phyloP scores from a whole-genome alignment of 2,888 invertebrate species.

The Scaptomyza caliginosa region DNA sequence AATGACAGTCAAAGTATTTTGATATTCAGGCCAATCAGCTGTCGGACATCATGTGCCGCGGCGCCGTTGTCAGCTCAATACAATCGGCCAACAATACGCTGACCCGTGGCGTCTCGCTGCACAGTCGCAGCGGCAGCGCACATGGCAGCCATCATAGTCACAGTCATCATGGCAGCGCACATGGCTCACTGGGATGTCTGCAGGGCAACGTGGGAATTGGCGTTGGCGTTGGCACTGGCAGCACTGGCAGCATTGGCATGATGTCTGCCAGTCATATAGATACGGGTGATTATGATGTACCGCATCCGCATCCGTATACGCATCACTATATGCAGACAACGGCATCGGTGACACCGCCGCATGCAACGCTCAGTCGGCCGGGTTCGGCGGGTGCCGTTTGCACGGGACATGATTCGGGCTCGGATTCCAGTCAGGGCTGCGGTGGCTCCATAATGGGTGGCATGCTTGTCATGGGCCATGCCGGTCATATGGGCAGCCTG shows the following conservation, averaged over 20 bases:
- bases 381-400: slow-evolving; percentile 84
- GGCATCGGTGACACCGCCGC: slow-evolving; percentile 83
- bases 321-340: slow-evolving; percentile 85
- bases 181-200: slow-evolving; percentile 80
- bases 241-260: slow-evolving; percentile 82
- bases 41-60: slow-evolving; percentile 84
- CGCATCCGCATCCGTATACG: slow-evolving; percentile 84
- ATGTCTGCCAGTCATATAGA: slow-evolving; percentile 82
- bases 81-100: slow-evolving; percentile 84
- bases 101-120: slow-evolving; percentile 83
- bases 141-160: slow-evolving; percentile 79
- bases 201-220: slow-evolving; percentile 73
- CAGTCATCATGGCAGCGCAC: slow-evolving; percentile 79
- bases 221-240: slow-evolving; percentile 64
- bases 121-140: slow-evolving; percentile 82
- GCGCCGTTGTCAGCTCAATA: slow-evolving; percentile 84
- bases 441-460: slow-evolving; percentile 83
- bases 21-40: slow-evolving; percentile 85
- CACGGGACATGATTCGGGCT: slow-evolving; percentile 84
- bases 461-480: slow-evolving; percentile 72
- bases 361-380: slow-evolving; percentile 83
- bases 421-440: slow-evolving; percentile 83
- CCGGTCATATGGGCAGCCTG: slow-evolving; percentile 75
- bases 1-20: slow-evolving; percentile 83
- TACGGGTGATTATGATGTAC: slow-evolving; percentile 84